Conservation (phyloP, 2,888 invertebrate species). For the Heliothis peltigera region DNA sequence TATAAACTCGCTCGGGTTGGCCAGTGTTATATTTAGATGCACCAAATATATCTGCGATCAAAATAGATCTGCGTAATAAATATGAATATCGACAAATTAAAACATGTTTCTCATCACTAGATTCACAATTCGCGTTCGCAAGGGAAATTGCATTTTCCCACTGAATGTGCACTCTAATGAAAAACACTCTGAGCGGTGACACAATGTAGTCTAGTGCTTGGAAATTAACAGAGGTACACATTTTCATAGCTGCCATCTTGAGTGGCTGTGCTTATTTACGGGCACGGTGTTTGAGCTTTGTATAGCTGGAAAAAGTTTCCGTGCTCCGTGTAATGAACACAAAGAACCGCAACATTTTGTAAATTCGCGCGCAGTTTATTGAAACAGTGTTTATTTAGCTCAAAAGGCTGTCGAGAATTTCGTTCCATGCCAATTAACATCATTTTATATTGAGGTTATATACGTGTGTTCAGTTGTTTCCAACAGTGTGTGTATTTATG, state of each 20-base stretch:
- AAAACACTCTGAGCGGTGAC: slow-evolving; percentile 76
- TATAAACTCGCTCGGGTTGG: background rate
- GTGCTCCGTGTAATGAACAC: slow-evolving; percentile 37
- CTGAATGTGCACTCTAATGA: slow-evolving; percentile 79
- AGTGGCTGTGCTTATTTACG: slow-evolving; percentile 55
- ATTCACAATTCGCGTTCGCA: slow-evolving; percentile 67
- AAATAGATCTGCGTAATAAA: background rate
- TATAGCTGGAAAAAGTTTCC: slow-evolving; percentile 50
- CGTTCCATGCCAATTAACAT: slow-evolving; percentile 20
- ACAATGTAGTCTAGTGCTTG: slow-evolving; percentile 77
- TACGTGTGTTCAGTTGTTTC: slow-evolving; percentile 8
- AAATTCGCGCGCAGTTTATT: slow-evolving; percentile 36
- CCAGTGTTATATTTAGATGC: background rate
- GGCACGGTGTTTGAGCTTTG: slow-evolving; percentile 32
- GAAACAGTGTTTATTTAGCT: slow-evolving; percentile 40
- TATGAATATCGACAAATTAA: slow-evolving; percentile 39
- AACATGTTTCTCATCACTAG: slow-evolving; percentile 60
- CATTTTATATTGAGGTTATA: slow-evolving; percentile 10
- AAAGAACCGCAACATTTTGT: slow-evolving; percentile 44
- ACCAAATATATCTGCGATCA: background rate
- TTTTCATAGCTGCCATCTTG: slow-evolving; percentile 63
- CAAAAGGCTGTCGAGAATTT: slow-evolving; percentile 22
- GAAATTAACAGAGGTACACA: slow-evolving; percentile 73
- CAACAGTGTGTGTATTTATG: background rate
- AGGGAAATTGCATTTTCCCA: slow-evolving; percentile 81